Evolutionary conservation across 92 coral and sea anemone species (phyloP).

Genomic region (Bergia sp.): DNA sequence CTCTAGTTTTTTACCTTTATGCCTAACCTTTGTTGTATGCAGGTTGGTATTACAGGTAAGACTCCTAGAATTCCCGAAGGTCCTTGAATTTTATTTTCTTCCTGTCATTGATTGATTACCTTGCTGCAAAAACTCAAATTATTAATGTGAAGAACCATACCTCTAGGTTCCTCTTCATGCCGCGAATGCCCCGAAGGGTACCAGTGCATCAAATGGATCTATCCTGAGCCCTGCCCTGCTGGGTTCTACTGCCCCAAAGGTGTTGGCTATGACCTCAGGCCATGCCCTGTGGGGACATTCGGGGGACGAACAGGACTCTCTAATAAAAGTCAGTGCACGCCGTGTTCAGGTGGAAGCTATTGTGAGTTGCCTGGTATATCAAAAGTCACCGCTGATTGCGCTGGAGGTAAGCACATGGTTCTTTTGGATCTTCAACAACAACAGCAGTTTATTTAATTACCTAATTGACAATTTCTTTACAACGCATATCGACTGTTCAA

Average conservation of each 20-base stretch:
- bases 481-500: too few relatives aligned
- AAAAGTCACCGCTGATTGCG: slow-evolving; percentile 82
- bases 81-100: too few relatives aligned
- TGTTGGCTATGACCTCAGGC: slow-evolving; percentile 86
- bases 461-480: too few relatives aligned
- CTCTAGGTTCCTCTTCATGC: slow-evolving; percentile 82
- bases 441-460: too few relatives aligned
- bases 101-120: neutral
- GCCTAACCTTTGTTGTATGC: too few relatives aligned
- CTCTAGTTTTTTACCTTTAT: too few relatives aligned
- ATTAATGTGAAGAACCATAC: neutral
- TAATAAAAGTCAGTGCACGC: slow-evolving; percentile 72
- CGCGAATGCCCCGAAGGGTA: slow-evolving; percentile 90
- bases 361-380: slow-evolving; percentile 87
- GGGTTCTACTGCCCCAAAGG: slow-evolving; percentile 91
- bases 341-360: slow-evolving; percentile 85
- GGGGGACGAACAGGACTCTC: slow-evolving; percentile 85
- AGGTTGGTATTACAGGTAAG: too few relatives aligned
- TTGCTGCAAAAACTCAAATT: neutral
- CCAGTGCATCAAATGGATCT: slow-evolving; percentile 79
- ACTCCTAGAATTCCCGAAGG: too few relatives aligned
- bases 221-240: slow-evolving; percentile 97
- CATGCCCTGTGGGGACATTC: slow-evolving; percentile 95
- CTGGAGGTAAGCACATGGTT: slow-evolving; percentile 63
- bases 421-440: too few relatives aligned